phyloP scores from a whole-genome alignment of 2,888 invertebrate species.

The Hartigia nigra region DNA sequence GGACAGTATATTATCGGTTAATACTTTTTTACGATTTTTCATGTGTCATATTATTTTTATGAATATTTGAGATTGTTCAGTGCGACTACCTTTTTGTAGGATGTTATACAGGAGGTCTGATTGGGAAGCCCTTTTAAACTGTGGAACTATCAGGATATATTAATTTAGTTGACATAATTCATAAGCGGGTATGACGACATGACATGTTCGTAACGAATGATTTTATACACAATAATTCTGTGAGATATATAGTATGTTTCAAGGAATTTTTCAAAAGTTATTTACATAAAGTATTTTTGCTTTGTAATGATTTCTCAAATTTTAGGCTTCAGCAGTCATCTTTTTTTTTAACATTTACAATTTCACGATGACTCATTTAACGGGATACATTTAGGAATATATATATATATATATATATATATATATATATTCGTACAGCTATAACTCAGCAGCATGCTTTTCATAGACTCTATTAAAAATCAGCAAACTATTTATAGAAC shows the following conservation, averaged over 20 bases:
- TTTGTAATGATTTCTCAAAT: background rate
- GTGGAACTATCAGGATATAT: background rate
- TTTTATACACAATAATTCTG: background rate
- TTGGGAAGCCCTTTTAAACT: constrained; percentile 5
- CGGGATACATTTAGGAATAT: background rate
- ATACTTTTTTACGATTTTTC: constrained; percentile 9
- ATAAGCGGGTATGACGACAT: background rate
- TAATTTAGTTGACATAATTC: background rate
- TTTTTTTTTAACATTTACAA: background rate
- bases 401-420: too few relatives aligned
- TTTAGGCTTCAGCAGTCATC: background rate
- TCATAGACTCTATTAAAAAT: background rate
- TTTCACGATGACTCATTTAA: background rate
- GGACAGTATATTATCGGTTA: background rate
- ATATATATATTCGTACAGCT: background rate
- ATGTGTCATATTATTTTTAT: constrained; percentile 9
- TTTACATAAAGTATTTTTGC: too few relatives aligned
- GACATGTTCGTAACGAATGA: background rate
- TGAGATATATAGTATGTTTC: background rate
- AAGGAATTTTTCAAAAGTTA: background rate
- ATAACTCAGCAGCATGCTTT: background rate
- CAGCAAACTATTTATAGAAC: background rate
- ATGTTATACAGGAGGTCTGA: background rate
- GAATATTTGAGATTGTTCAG: background rate
- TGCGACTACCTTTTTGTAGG: background rate